Base-by-base conservation (phyloP, 2,888 invertebrate species). In the Apantesis nais region DNA sequence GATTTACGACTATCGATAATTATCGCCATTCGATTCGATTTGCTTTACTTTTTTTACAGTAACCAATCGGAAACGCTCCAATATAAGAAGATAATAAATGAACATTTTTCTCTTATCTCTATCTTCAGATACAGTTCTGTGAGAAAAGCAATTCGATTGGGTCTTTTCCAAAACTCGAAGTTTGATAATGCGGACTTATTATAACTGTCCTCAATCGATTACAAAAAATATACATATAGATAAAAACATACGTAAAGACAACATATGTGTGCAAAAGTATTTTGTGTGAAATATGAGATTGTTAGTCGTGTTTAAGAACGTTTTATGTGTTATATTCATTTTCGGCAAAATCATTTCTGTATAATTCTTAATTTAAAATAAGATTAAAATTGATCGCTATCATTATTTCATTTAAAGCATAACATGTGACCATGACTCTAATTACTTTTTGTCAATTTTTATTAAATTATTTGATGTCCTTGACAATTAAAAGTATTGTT, bases 1-100 rank as follows among this genome's bases (percentile, higher is more conserved):
- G 90, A 92, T 92, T 90, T 89, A 92, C 85, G 88, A 75, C 74
- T 72, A 71, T 78, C 85, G 86, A 88, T 90, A 88, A 89, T 90
- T 88, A 88, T 85, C 83, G 83, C 79, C 78, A 78, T 80, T 78
- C 83, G 78, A 85, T 86, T 81, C 84, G 83, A 78, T 83, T 80
- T 80, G 74, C 74, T 82, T 79, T 77, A 76, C 74, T n/a, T 52
- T 83, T 85, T 83, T 81, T 80, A 73, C 70, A 75, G 67, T 73
- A 78, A 74, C 70, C 78, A 74, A 80, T 82, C 74, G 71, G 29
- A 65, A 67, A 55, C 61, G 61, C 39, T 72, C 39, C 41, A 48
- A 66, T 70, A 65, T 71, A 74, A 66, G 66, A 64, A 68, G 61
- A 64, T 70, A 71, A 70, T 55, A 75, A 44, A 74, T 68, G 66